Conservation (phyloP, 2,888 invertebrate genomes). For the Parnassius mnemosyne region DNA sequence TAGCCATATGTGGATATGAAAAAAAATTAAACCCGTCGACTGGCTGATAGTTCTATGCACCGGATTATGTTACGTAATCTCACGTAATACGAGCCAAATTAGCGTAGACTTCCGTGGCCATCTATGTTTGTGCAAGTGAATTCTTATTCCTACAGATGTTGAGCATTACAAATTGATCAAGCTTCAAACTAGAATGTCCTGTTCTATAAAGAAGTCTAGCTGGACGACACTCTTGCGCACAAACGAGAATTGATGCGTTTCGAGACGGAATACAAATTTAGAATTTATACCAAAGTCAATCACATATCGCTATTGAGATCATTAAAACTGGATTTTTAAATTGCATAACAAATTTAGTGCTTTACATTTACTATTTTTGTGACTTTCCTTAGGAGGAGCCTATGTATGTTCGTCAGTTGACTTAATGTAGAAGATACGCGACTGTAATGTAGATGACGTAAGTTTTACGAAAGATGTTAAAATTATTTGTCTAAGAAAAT, state of each 20-base stretch:
- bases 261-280: conserved; percentile 19
- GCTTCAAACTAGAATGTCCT: conserved; percentile 24
- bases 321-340: no score
- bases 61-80: background rate
- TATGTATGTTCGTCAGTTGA: no score
- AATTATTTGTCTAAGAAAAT: no score
- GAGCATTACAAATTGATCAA: conserved; percentile 26
- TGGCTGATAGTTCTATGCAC: conserved; percentile 6
- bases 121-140: conserved; percentile 8
- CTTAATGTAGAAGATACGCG: no score
- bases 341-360: no score
- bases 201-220: conserved; percentile 27
- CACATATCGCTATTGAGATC: no score
- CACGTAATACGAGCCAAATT: conserved; percentile 5
- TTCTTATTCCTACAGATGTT: conserved; percentile 18
- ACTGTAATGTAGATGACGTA: no score
- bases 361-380: no score
- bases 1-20: conserved; percentile 15
- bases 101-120: background rate
- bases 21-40: conserved; percentile 9
- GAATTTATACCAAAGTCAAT: background rate
- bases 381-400: no score
- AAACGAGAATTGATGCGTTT: conserved; percentile 19
- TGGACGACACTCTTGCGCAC: conserved; percentile 14
- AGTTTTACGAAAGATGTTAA: no score